Base-by-base conservation (phyloP, 2,888 invertebrate species). In the Diploptera punctata region DNA sequence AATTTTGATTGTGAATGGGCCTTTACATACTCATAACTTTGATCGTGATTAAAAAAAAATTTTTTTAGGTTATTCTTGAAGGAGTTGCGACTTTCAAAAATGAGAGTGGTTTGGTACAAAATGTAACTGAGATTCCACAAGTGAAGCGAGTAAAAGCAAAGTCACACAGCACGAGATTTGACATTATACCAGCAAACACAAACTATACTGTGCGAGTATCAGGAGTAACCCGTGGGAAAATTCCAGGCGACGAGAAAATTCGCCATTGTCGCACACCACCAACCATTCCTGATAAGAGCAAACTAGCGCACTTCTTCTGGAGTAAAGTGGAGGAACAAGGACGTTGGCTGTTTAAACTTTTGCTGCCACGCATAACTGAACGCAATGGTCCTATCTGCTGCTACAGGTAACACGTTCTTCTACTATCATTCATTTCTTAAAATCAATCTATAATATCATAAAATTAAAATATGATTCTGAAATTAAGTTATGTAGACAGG, bases 351-450 rank as follows among this genome's bases (percentile, higher is more conserved):
- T 91, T 94, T 77, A 92, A 92, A 79, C 83, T 95, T 77, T 87
- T 88, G 76, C 82, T 95, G 77, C 93, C 93, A 0, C 86, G 92
- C 76, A 87, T 95, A 43, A 91, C 93, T 0, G 94, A 96, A 80
- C 85, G 95, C 70, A 95, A 95, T 78, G 96, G 96, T 0, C 91
- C 91, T 0, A 94, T 96, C 77, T 95, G 95, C 81, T 96, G 95
- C 79, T 94, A 93, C 81, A 87, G 87, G 87, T 87, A 69, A 54
- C 65, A 24, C 18, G 67, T 57, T n/a, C n/a, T n/a, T n/a, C n/a
- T n/a, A n/a, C n/a, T n/a, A n/a, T n/a, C n/a, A n/a, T n/a, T n/a
- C n/a, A n/a, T n/a, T n/a, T n/a, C n/a, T n/a, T n/a, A n/a, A n/a
- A n/a, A n/a, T n/a, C n/a, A n/a, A n/a, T n/a, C n/a, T n/a, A n/a